A percentile compares a stretch with the other conserved stretches of the same genome.
These are phyloP conservation scores for Tetragonula carbonaria DNA, from an alignment of 2,888 invertebrate genomes.

Conservation along the genomic window DNA sequence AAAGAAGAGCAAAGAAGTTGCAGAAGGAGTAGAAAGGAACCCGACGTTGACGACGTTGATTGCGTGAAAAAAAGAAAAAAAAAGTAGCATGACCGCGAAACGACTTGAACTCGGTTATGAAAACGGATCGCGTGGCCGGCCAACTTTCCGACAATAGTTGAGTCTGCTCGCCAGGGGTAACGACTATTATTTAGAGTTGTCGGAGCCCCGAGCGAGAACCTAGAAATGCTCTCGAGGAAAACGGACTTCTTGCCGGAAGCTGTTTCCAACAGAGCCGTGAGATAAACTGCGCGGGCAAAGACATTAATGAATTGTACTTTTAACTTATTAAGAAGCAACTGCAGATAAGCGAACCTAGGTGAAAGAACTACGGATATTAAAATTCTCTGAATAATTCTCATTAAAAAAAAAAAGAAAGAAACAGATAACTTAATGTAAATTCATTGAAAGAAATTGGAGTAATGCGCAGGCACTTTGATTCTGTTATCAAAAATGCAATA, in stretches of 20 bases:
- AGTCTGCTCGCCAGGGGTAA: not conserved
- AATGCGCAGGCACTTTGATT: not conserved
- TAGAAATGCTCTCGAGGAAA: conserved; percentile 25
- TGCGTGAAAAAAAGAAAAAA: not conserved
- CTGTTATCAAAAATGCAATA: not conserved
- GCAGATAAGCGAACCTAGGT: no score
- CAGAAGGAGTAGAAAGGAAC: not conserved
- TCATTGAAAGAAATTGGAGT: not conserved
- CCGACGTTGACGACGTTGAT: not conserved
- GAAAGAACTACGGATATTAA: no score
- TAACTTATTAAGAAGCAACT: not conserved
- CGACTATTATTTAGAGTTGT: not conserved
- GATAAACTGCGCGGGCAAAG: conserved; percentile 10
- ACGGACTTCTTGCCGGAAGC: conserved; percentile 16
- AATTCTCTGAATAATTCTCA: no score
- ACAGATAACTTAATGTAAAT: not conserved
- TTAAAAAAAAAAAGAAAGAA: no score
- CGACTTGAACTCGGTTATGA: conserved; percentile 27
- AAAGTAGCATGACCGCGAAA: conserved; percentile 39
- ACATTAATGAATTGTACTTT: not conserved
- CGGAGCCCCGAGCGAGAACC: not conserved
- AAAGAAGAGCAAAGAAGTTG: not conserved
- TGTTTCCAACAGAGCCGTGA: not conserved
- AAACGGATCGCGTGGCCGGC: conserved; percentile 27
- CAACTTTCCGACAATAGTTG: conserved; percentile 38